Conservation (phyloP, 2,888 invertebrate genomes). For the Cataglyphis rosenhaueri region DNA sequence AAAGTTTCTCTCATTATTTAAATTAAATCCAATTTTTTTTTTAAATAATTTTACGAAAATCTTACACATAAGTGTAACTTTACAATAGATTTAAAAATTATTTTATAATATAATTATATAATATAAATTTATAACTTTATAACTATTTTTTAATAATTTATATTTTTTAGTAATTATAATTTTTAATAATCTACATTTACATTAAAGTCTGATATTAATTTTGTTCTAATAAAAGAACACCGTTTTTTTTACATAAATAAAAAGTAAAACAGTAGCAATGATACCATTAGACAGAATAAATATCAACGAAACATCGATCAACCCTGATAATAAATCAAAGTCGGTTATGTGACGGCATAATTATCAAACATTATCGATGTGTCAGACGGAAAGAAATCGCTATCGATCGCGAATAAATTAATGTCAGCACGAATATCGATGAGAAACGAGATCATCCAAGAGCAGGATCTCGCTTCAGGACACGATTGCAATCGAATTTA, state of each 20-base stretch:
- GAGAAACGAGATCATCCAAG: slow-evolving; percentile 15
- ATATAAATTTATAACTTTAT: neutral
- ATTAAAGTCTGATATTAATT: neutral
- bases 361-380: neutral
- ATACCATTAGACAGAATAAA: neutral
- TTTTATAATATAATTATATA: neutral
- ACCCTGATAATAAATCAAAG: slow-evolving; percentile 22
- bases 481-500: slow-evolving; percentile 42
- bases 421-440: slow-evolving; percentile 4
- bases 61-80: neutral
- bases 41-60: neutral
- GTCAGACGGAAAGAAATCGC: slow-evolving; percentile 33
- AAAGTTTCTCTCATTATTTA: neutral
- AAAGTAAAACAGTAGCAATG: neutral
- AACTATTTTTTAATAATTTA: neutral
- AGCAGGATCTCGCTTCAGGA: slow-evolving; percentile 20
- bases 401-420: slow-evolving; percentile 42
- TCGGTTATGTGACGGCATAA: neutral
- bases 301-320: neutral
- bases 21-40: neutral
- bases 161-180: neutral
- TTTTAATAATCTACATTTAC: too few relatives aligned
- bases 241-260: neutral
- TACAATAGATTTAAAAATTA: neutral
- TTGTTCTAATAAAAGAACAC: neutral